Evolutionary conservation across 2,888 invertebrate species (phyloP), one percentile per base, ranked within the genome.

Genomic region (Hyles lineata): DNA sequence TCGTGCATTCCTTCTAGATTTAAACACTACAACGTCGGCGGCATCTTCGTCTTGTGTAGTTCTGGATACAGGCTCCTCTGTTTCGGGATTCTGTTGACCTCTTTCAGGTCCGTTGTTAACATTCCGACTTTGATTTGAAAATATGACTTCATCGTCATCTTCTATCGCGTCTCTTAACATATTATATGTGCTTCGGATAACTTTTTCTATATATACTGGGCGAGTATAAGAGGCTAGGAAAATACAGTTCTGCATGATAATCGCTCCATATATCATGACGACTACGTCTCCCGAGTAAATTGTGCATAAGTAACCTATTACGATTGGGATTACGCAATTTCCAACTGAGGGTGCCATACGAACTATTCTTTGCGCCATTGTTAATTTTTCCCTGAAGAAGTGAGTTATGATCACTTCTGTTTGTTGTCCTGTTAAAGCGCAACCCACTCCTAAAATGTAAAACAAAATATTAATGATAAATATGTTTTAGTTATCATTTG

Each of bases 131-230:
- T 91, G 91, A 77, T 92, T 93, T 0, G 95, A 94, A 78, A 95
- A 95, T 78, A 96, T 95, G 4, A 96, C 95, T 85, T 96, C 96
- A 78, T 96, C 96, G 23, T 95, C 95, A 70, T 95, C 95, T 74
- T 95, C 95, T 0, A 87, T 90, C 0, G 91, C 92, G 32, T 92
- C 94, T 73, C 92, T 82, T 1, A 95, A 81, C 88, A 92, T 92
- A 76, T 94, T 95, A 77, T 95, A 95, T 0, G 93, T 94, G 72
- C 87, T 87, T 79, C 89, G 86, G n/a, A 95, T 87, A 2, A 93
- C 92, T 75, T 83, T 91, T 79, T 93, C 93, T 72, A 95, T 92
- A 78, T 96, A 96, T 60, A 93, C 82, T 0, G 96, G 96, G 73
- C 96, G 91, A 21, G 93, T 92, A 77, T 95, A 95, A 1, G 95